Evolutionary conservation across 2,888 invertebrate species (phyloP), one percentile per base, ranked within the genome.

Genomic region (Spatulosminthurus flaviceps): DNA sequence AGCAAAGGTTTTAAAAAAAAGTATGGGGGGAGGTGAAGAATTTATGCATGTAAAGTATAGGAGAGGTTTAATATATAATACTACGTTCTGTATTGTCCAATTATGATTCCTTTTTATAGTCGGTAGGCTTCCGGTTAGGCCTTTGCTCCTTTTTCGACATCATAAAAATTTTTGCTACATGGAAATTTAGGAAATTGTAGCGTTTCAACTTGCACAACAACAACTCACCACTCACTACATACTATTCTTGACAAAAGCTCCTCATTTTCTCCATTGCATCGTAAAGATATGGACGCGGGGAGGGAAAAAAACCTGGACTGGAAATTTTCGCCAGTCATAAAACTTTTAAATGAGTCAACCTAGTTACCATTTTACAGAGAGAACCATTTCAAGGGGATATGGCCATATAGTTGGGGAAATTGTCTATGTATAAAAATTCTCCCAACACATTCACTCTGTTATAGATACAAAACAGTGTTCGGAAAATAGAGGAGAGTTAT

Each of bases 91-190:
- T 34, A 76, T 34, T 42, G 66, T 76, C 67, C 76, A 76, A 76
- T 76, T 76, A 76, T 76, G n/a, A n/a, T n/a, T n/a, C 42, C 69
- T 28, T 76, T 69, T 76, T 76, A 76, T 76, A 69, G 76, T 76
- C 69, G 34, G 43, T 43, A 67, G 67, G 76, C 67, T 76, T 76
- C 76, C 76, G 66, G 75, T 75, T 22, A 75, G 76, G 67, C 76
- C 67, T 76, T 67, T 76, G 67, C 76, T 76, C 76, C 66, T n/a
- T n/a, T 72, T 42, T 76, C 66, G 76, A 67, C 66, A 66, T 75
- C 75, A 75, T 76, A 76, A 76, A 51, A 76, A 76, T n/a, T n/a
- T 76, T 76, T 28, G 43, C 67, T 76, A 76, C 67, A 67, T 76
- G 76, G n/a, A 76, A 76, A 67, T 64, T 64, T 28, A 76, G 21